Base-by-base conservation (phyloP, 2,888 invertebrate species). In the Cyrtodaria siliqua region DNA sequence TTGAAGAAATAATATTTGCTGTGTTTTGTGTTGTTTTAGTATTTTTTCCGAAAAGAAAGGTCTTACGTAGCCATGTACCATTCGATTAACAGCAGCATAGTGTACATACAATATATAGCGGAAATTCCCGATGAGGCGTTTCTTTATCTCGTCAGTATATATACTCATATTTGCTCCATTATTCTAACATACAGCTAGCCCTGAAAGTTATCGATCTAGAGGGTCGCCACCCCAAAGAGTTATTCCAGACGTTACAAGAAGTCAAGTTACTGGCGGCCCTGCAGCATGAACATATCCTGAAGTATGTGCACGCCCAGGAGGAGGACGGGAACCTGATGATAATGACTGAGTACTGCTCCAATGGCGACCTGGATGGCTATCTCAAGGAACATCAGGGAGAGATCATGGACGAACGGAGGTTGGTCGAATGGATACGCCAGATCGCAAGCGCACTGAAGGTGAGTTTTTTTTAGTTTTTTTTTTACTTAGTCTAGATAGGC, bases 361-460 rank as follows among this genome's bases (percentile, higher is more conserved):
- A 72, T 42, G 77, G 77, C 0, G 77, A 77, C 55, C 40, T 77
- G 0, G 50, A 57, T 2, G 68, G 38, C 1, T 77, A 68, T 38
- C 44, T 68, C n/a, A 38, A 40, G 9, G 53, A 59, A 2, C 60
- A 77, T 27, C 38, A 18, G 33, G 71, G 77, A 2, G 59, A 49
- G 27, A 53, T 26, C 9, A 63, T 77, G 68, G 77, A 77, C 18
- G 77, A 77, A 38, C 29, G 53, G 2, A 62, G 71, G 6, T 49
- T 77, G 47, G 53, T 77, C 38, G 55, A 67, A 16, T 77, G 77
- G 77, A 63, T 77, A 12, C 44, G 67, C 4, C 77, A 77, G 38
- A 72, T 77, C 2, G 53, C 77, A 3, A 53, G 53, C 18, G 77
- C 77, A 9, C 38, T 77, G 9, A 20, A 71, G 71, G 77, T 72